Percentiles rank a stretch among this genome's conserved stretches.
Evolutionary conservation across 1,140 invertebrate species (phyloP).

Genomic region (Drosophila oshimai): DNA sequence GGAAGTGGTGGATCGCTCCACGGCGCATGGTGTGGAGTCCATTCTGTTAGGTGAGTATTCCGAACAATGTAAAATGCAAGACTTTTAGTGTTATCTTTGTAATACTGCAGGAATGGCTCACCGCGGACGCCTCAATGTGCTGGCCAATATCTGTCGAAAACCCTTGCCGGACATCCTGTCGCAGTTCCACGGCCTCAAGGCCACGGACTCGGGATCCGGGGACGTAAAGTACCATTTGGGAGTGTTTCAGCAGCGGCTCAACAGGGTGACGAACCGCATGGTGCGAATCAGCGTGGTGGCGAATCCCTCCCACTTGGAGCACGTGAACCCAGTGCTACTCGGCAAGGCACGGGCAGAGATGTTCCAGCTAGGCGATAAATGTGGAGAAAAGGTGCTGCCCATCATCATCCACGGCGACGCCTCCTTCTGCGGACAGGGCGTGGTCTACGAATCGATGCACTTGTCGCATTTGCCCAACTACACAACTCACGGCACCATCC

Average conservation of each 20-base stretch:
- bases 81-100: no score
- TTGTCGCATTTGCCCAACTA: conserved; percentile 93
- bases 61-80: no score
- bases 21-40: conserved; percentile 90
- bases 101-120: conserved; percentile 96
- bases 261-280: conserved; percentile 90
- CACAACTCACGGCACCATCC: conserved; percentile 93
- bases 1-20: conserved; percentile 92
- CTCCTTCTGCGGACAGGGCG: conserved; percentile 93
- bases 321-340: conserved; percentile 92
- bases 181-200: conserved; percentile 92
- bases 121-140: conserved; percentile 93
- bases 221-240: conserved; percentile 98
- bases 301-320: conserved; percentile 96
- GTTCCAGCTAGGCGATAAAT: conserved; percentile 89
- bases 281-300: conserved; percentile 92
- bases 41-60: conserved; percentile 63
- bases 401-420: conserved; percentile 95
- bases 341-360: conserved; percentile 94
- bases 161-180: conserved; percentile 93
- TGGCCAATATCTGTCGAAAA: conserved; percentile 95
- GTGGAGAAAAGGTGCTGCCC: conserved; percentile 89
- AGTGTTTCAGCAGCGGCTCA: conserved; percentile 90
- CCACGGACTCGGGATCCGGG: conserved; percentile 91
- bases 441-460: conserved; percentile 94